Conservation (phyloP, 2,113 vertebrate species). For the Eulemur macaco region DNA sequence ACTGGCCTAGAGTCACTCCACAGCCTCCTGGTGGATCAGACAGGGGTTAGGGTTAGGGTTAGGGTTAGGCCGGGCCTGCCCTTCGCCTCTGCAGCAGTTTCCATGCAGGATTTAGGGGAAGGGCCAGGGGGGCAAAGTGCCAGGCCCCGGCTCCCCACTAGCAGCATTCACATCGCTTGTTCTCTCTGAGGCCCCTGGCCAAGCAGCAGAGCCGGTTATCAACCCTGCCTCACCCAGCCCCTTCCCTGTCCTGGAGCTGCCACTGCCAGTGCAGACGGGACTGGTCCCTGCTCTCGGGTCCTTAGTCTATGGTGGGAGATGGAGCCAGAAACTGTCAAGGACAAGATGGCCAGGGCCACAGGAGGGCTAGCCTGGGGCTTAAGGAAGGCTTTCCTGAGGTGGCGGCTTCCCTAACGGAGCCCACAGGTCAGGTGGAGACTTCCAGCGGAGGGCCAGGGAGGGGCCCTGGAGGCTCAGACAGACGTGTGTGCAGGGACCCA, state of each 20-base stretch:
- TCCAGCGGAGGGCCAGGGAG: not conserved
- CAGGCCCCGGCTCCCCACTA: not conserved
- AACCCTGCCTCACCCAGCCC: not conserved
- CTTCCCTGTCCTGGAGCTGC: rapidly evolving
- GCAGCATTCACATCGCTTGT: not conserved
- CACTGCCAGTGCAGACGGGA: rapidly evolving
- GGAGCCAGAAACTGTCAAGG: not conserved
- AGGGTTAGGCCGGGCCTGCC: not conserved
- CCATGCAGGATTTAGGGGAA: no score
- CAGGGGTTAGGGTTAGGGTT: not conserved
- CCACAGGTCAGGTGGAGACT: no score
- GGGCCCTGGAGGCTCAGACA: not conserved
- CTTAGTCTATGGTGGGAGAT: rapidly evolving
- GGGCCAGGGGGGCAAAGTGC: rapidly evolving
- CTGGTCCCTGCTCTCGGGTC: not conserved
- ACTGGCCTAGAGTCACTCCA: not conserved
- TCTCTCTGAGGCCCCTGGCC: not conserved
- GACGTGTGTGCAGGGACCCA: not conserved
- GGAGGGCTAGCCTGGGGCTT: no score
- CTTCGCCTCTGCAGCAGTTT: no score
- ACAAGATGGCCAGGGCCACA: not conserved
- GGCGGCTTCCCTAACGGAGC: not conserved
- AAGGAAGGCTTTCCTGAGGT: no score
- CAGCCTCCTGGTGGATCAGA: not conserved
- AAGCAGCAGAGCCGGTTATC: not conserved